Evolutionary conservation across 2,113 vertebrate species (phyloP).

Genomic region (Brevimyrus niger): DNA sequence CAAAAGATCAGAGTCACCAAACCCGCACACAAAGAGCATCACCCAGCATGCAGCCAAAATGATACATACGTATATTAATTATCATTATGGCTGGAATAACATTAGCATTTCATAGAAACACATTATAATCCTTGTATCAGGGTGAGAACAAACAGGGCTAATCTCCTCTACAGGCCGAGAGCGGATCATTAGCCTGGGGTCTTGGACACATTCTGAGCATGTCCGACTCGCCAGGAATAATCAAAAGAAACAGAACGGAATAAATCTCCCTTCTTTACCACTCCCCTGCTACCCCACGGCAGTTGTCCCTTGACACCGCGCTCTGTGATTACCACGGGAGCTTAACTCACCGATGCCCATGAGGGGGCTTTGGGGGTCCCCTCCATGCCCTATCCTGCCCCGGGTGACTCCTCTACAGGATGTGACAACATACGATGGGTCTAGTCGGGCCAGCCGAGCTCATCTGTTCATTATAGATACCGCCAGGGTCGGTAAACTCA

Average conservation of each 20-base stretch:
- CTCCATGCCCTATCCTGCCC: background rate
- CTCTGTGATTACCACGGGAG: background rate
- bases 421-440: background rate
- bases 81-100: background rate
- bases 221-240: background rate
- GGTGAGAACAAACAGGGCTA: background rate
- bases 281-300: background rate
- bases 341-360: background rate
- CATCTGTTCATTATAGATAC: constrained; percentile 1
- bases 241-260: background rate
- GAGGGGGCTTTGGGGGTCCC: background rate
- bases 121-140: background rate
- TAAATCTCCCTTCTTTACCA: background rate
- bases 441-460: background rate
- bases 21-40: too few species aligned
- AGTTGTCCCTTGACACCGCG: background rate
- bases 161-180: background rate
- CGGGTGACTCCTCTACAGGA: background rate
- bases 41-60: background rate
- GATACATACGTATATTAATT: background rate
- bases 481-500: background rate
- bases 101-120: background rate
- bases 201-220: background rate
- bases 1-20: background rate
- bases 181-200: background rate